Conservation (phyloP, 1,140 invertebrate species). For the Euschistus heros region DNA sequence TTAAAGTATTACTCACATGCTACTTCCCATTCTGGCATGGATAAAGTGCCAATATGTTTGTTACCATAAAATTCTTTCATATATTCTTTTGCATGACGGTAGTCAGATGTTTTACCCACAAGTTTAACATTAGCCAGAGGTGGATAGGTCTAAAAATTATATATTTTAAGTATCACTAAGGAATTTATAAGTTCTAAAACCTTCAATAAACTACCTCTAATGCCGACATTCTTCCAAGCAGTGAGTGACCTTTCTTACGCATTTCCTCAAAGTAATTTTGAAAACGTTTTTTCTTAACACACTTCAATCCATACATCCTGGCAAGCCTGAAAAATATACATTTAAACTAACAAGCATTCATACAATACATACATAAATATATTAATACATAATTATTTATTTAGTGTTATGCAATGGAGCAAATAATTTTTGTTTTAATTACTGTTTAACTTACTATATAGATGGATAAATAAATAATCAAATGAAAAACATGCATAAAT, state of each 20-base stretch:
- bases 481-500: too few relatives aligned
- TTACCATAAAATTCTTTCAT: conserved; percentile 39
- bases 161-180: conserved; percentile 21
- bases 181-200: background rate
- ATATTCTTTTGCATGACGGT: conserved; percentile 56
- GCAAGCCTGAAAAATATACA: conserved; percentile 40
- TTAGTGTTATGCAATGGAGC: background rate
- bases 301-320: conserved; percentile 44
- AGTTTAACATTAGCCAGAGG: conserved; percentile 42
- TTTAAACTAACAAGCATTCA: background rate
- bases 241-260: conserved; percentile 37
- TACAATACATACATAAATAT: background rate
- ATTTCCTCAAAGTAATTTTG: conserved; percentile 44
- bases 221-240: conserved; percentile 55
- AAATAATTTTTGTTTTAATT: background rate
- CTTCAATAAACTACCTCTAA: conserved; percentile 44
- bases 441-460: too few relatives aligned
- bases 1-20: conserved; percentile 51
- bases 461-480: too few relatives aligned
- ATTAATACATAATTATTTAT: background rate
- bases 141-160: conserved; percentile 50
- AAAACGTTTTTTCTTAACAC: conserved; percentile 45
- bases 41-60: conserved; percentile 65
- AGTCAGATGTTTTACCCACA: conserved; percentile 53
- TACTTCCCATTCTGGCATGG: conserved; percentile 87